Percentiles rank a stretch among this genome's conserved stretches.
phyloP scores from a whole-genome alignment of 2,888 invertebrate genomes.

The Meghimatium bilineatum region DNA sequence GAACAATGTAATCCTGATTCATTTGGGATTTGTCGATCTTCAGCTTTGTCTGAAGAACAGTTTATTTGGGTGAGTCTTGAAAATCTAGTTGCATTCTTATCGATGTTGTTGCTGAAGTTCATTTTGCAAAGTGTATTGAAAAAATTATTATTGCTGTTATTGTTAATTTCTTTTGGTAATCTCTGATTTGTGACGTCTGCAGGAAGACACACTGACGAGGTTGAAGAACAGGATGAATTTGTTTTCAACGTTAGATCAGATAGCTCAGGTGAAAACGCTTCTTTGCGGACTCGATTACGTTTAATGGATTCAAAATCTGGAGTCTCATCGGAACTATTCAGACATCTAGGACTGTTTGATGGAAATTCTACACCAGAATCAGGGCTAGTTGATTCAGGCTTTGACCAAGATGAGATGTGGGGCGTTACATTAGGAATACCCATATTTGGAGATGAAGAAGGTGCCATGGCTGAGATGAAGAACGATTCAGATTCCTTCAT shows the following conservation, averaged over 20 bases:
- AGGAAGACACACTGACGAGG: background rate
- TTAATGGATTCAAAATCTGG: background rate
- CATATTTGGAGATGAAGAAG: background rate
- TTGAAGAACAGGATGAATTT: background rate
- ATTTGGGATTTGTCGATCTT: no score
- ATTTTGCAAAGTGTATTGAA: background rate
- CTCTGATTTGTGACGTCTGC: background rate
- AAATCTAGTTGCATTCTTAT: background rate
- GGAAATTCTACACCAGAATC: conserved; percentile 37
- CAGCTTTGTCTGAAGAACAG: no score
- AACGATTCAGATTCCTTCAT: background rate
- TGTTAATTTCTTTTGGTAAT: conserved; percentile 23
- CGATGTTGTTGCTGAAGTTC: background rate
- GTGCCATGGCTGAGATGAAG: background rate
- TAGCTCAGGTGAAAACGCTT: background rate
- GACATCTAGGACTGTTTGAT: conserved; percentile 11
- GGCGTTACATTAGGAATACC: background rate
- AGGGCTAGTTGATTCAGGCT: conserved; percentile 14
- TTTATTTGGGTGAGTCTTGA: background rate
- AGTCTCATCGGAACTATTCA: conserved; percentile 8
- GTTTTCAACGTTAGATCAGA: background rate
- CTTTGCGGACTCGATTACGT: no score
- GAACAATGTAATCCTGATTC: background rate
- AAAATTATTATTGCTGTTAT: background rate
- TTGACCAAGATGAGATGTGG: background rate